Conservation (phyloP, 92 coral and sea anemone genomes). For the Phymanthus crucifer region DNA sequence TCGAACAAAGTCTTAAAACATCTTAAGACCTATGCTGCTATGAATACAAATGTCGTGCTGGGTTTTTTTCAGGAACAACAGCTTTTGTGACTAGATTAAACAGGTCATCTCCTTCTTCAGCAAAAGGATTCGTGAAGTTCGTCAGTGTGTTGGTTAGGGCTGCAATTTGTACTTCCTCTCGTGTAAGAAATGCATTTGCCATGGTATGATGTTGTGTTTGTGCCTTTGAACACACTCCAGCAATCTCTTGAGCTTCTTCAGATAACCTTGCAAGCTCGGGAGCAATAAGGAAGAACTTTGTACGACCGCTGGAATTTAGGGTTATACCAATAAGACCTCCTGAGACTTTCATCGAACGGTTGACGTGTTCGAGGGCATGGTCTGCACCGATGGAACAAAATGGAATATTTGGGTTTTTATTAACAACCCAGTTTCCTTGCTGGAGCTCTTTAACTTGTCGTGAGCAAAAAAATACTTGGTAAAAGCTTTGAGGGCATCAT, state of each 20-base stretch:
- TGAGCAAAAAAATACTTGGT: no score
- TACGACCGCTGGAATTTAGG: constrained; percentile 46
- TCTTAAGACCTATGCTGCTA: not conserved
- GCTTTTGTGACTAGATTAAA: constrained; percentile 14
- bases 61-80: constrained; percentile 1
- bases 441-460: no score
- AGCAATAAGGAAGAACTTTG: constrained; percentile 56
- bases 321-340: constrained; percentile 58
- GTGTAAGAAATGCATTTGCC: constrained; percentile 2
- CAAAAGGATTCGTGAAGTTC: not conserved
- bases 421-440: no score
- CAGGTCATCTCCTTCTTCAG: not conserved
- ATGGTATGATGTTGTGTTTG: constrained; percentile 16
- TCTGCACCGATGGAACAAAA: no score
- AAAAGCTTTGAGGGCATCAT: no score
- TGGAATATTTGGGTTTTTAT: no score
- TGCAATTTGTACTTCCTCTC: constrained; percentile 17
- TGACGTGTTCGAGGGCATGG: no score
- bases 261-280: constrained; percentile 50
- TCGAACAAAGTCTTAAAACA: not conserved
- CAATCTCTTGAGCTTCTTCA: constrained; percentile 38
- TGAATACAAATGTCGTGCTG: not conserved
- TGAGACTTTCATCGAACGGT: constrained; percentile 38
- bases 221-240: constrained; percentile 8
- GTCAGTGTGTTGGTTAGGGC: not conserved